Evolutionary conservation across 35 echinoderm and acorn worm species (phyloP), one percentile per base, ranked within the genome.

Genomic region (Hemicentrotus pulcherrimus): DNA sequence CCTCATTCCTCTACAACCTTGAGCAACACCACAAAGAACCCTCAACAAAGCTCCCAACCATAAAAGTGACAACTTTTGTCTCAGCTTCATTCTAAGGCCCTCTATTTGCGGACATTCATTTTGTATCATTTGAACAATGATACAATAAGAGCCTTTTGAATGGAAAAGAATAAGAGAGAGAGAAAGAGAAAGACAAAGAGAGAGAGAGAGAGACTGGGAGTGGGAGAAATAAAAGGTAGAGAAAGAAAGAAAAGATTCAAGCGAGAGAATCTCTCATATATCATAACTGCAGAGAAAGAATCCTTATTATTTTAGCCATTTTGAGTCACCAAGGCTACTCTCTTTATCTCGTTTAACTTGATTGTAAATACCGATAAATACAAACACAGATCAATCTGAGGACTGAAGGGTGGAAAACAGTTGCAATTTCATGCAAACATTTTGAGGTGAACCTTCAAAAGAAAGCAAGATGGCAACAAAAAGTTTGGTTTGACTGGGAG

Each of bases 61-160:
- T 47, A 90, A 90, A 47, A 90, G 88, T 58, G 91, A 93, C 48
- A 47, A 31, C 32, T 47, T 93, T 93, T 93, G 91, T 93, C 45
- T 58, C 91, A 31, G 30, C 46, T 58, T 58, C 91, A 93, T 93
- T 47, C 48, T 22, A 93, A 58, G 91, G 91, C 45, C 91, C 48
- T 46, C 48, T 58, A 50, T 93, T 93, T 93, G 48, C 30, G 46
- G 32, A 93, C 91, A 93, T 48, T 47, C 30, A 31, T 58, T 46
- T 93, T 90, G 88, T 90, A 90, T 90, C 88, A 90, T 90, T 90
- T 47, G 46, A 5, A 90, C 88, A 90, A 33, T 47, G 88, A 15
- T 7, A 90, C 88, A 90, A 90, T 90, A 78, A 78, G 19, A 28
- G 65, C 65, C 65, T 78, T 78, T 78, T 70, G 16, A 70, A 24